Base-by-base conservation (phyloP, 2,888 invertebrate genomes). In the Panzeria rudis region DNA sequence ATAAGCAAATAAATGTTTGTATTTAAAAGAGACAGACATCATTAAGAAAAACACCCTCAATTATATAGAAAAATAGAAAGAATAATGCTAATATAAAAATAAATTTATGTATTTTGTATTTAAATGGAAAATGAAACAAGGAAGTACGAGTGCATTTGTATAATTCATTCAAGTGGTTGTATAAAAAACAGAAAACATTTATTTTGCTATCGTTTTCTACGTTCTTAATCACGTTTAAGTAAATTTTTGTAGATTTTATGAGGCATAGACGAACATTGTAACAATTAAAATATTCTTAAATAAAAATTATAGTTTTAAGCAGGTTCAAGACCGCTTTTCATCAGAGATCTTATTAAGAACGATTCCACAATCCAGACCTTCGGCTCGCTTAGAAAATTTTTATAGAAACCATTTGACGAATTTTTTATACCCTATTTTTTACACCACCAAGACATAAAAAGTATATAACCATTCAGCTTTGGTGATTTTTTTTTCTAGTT, bases 51-150 rank as follows among this genome's bases (percentile, higher is more conserved):
- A 71, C 38, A 71, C 20, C 38, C 35, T 29, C 47, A 72, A 73
- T 66, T 29, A 23, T 17, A 9, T 29, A 25, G 4, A 38, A 66
- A n/a, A 64, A 62, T 29, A 54, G 29, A 64, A 66, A 54, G 3
- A 41, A 44, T 44, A 35, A 13, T 38, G 1, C 25, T 32, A 3
- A 47, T 44, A 29, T n/a, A 32, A 25, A 44, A 56, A 23, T 20
- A 25, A 41, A 15, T 41, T 29, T 54, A n/a, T n/a, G n/a, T n/a
- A 29, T 17, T 71, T 41, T 41, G 41, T 44, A 29, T 41, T 56
- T 38, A 17, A 41, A 23, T 56, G 56, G 25, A 56, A 71, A 71
- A 69, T 68, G 3, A 54, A 52, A 54, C 54, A 52, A 38, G 52
- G 50, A 69, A 52, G 35, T 41, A 62, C 0, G 15, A 44, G 44